Evolutionary conservation across 1,140 invertebrate species (phyloP), one percentile per base, ranked within the genome.

Genomic region (Phocides pigmalion): DNA sequence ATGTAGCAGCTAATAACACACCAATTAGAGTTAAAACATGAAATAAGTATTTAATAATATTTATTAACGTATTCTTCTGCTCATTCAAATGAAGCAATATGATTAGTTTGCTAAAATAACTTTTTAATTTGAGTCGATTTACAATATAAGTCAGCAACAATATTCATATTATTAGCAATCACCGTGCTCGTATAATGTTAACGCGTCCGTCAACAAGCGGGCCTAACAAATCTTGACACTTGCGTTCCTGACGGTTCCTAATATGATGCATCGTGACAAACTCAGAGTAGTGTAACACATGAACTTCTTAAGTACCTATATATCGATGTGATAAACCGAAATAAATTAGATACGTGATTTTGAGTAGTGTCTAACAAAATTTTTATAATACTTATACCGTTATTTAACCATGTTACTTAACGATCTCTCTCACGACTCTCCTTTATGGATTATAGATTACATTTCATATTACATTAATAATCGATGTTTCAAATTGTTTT

Each of bases 81-180:
- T 63, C 47, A 66, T 66, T 53, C 39, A 32, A 37, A 47, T 59
- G 56, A 47, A 47, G 3, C 42, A 54, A 54, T 39, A 46, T 59
- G 39, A 66, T 66, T 63, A 49, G 37, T 66, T 66, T 47, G 65
- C 47, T 37, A 62, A 70, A 66, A 70, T 70, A 46, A 53, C 39
- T 66, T 42, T 54, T 47, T 62, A 66, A 74, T 72, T 72, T 67
- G 62, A 44, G 65, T 63, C 35, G 62, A 46, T 47, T 74, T 61
- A 72, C 68, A 78, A 78, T 68, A 68, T 50, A 65, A 16, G 49
- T 59, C 50, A 70, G 59, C 77, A 79, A 83, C 82, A 82, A 82
- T 82, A 77, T 79, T 79, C 56, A 63, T 79, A 81, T 87, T 87
- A 85, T 85, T 83, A 88, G 81, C 81, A 77, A 86, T 82, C 75